phyloP scores from a whole-genome alignment of 2,113 vertebrate species.

The Paedocypris sp. region DNA sequence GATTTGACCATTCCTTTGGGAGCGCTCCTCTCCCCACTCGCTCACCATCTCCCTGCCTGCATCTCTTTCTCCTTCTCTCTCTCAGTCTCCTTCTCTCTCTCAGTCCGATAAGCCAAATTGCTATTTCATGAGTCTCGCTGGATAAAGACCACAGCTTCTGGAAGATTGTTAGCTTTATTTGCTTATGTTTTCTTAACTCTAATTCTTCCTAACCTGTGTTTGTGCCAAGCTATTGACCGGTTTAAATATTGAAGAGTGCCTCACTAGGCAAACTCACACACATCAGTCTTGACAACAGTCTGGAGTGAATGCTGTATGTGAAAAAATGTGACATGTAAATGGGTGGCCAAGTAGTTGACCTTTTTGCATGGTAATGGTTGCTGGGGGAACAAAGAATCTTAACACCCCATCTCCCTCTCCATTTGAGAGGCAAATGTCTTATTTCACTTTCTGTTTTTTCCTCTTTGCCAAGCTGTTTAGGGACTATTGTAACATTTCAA shows the following conservation, averaged over 20 bases:
- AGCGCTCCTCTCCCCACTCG: slow-evolving; percentile 32
- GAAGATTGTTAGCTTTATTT: background rate
- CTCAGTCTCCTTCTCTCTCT: too few species aligned
- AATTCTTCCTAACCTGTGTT: too few species aligned
- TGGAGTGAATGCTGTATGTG: background rate
- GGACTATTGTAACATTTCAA: slow-evolving; percentile 36
- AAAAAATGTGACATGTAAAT: slow-evolving; percentile 10
- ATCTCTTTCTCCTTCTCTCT: too few species aligned
- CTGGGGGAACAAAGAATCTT: slow-evolving; percentile 7
- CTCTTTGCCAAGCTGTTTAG: slow-evolving; percentile 31
- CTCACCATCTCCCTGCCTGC: too few species aligned
- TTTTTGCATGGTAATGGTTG: slow-evolving; percentile 21
- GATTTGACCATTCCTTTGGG: slow-evolving; percentile 18
- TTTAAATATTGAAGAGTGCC: background rate
- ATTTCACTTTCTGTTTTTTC: slow-evolving; percentile 35
- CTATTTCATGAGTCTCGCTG: too few species aligned
- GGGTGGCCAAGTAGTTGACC: background rate
- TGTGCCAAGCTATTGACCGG: background rate
- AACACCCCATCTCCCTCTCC: slow-evolving; percentile 8
- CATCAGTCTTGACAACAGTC: background rate
- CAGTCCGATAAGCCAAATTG: background rate
- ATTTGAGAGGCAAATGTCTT: slow-evolving; percentile 27
- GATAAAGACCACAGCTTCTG: too few species aligned
- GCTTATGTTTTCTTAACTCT: background rate
- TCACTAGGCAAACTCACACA: background rate